Conservation (phyloP, 2,797 vertebrate species). For the Capromys pilorides region DNA sequence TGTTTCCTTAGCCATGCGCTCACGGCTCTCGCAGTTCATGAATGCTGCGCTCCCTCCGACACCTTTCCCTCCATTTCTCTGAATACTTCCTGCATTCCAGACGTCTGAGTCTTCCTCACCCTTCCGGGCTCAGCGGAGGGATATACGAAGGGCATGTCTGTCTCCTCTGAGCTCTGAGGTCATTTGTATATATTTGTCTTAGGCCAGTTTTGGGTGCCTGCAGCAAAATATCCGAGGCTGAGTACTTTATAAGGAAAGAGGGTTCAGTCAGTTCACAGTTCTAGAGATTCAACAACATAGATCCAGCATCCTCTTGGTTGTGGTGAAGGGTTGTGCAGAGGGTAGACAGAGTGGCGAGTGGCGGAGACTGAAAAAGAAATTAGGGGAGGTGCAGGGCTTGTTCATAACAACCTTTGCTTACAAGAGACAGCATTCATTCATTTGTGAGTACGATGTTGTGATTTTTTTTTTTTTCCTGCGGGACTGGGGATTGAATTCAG, state of each 20-base stretch:
- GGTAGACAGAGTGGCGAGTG: not conserved
- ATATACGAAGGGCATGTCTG: not conserved
- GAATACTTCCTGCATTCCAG: not conserved
- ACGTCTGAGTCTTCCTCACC: not conserved
- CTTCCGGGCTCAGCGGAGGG: not conserved
- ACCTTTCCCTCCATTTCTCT: slow-evolving; percentile 1
- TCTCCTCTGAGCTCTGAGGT: not conserved
- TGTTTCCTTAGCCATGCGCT: not conserved
- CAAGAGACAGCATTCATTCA: not conserved
- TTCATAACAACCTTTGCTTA: not conserved
- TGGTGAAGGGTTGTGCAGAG: not conserved
- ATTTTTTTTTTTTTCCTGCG: too few relatives aligned
- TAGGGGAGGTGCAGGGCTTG: not conserved
- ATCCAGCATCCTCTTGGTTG: not conserved
- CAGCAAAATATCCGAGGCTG: not conserved
- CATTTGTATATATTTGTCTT: not conserved
- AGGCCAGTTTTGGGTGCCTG: not conserved
- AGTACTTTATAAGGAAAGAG: not conserved
- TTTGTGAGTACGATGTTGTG: not conserved
- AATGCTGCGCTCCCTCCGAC: not conserved
- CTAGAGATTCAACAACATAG: not conserved
- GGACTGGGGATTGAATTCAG: too few relatives aligned
- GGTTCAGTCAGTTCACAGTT: not conserved
- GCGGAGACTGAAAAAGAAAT: not conserved
- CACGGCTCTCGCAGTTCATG: not conserved